Conservation (phyloP, 37 sponge, comb jelly and placozoan species). For the Dysidea cf. avara region DNA sequence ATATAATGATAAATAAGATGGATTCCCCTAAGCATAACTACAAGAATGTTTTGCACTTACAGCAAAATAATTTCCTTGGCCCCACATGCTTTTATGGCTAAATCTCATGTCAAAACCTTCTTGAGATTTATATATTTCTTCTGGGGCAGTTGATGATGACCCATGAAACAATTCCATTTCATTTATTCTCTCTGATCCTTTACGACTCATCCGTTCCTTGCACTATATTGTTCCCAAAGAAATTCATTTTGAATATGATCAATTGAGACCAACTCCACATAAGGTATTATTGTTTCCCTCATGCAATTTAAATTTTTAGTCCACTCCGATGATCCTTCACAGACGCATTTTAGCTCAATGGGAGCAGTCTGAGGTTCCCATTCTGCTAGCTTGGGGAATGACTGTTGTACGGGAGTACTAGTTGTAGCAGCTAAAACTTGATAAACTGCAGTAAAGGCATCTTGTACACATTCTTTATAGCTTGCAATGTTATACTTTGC, state of each 20-base stretch:
- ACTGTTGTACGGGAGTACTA: neutral
- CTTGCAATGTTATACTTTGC: no score
- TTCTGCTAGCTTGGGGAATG: slow-evolving; percentile 21
- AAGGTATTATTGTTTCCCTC: slow-evolving; percentile 16
- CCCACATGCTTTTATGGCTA: slow-evolving; percentile 31
- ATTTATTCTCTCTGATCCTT: slow-evolving; percentile 12
- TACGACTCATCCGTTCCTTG: slow-evolving; percentile 22
- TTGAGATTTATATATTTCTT: slow-evolving; percentile 35
- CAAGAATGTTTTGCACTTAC: slow-evolving; percentile 43
- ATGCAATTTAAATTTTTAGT: neutral
- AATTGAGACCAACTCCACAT: slow-evolving; percentile 1
- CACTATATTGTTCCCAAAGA: slow-evolving; percentile 55
- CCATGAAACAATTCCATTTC: slow-evolving; percentile 69
- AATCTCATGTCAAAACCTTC: slow-evolving; percentile 59
- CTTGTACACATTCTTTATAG: no score
- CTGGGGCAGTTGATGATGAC: slow-evolving; percentile 29
- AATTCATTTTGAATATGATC: slow-evolving; percentile 62
- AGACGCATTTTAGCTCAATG: neutral
- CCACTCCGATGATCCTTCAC: slow-evolving; percentile 6
- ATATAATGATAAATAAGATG: no score
- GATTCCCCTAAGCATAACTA: slow-evolving; percentile 5
- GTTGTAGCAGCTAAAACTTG: no score
- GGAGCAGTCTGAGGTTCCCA: slow-evolving; percentile 18
- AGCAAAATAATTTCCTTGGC: slow-evolving; percentile 55
- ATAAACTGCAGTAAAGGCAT: no score